Evolutionary conservation across 2,113 vertebrate species (phyloP), one percentile per base, ranked within the genome.

Genomic region (Peucedramus taeniatus): DNA sequence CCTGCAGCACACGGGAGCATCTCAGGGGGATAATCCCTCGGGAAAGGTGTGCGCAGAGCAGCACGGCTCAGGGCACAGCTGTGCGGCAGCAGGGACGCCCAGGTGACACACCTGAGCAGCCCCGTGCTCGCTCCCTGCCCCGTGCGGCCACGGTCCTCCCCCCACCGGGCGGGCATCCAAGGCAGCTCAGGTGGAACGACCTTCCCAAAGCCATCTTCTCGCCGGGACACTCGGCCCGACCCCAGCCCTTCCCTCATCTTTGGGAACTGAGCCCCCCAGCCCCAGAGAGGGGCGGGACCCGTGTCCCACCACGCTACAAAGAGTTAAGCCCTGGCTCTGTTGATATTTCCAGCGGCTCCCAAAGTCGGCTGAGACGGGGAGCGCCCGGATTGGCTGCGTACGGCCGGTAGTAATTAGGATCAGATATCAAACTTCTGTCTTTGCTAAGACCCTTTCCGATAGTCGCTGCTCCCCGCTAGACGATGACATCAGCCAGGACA

Each of bases 401-500:
- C 77, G 97, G 97, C 98, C 97, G 97, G 97, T 97, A 98, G 97
- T 98, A 97, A 97, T 97, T 97, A 96, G 97, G 88, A 98, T 98
- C 98, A 97, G 98, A 98, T 98, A 98, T 97, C 98, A 98, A 97
- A 97, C 97, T 97, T 92, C 93, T 97, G 98, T 96, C 97, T 97
- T 97, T 97, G 96, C 96, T 96, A 93, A 98, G 97, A 97, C 97
- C 98, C 96, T 96, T 95, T 96, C 97, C 77, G 97, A 96, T 96
- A 92, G 97, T 97, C 85, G 63, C 92, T 89, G 80, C 96, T 97
- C 95, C 94, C 97, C 26, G 90, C 97, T 97, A 93, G 98, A 97
- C 96, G 93, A 97, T 98, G 98, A 98, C 98, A 98, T 98, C 98
- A 98, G 98, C 89, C 97, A 92, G 97, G 97, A 98, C 97, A 97